phyloP scores from a whole-genome alignment of 2,797 vertebrate species.

The Zenarchopterus dispar region DNA sequence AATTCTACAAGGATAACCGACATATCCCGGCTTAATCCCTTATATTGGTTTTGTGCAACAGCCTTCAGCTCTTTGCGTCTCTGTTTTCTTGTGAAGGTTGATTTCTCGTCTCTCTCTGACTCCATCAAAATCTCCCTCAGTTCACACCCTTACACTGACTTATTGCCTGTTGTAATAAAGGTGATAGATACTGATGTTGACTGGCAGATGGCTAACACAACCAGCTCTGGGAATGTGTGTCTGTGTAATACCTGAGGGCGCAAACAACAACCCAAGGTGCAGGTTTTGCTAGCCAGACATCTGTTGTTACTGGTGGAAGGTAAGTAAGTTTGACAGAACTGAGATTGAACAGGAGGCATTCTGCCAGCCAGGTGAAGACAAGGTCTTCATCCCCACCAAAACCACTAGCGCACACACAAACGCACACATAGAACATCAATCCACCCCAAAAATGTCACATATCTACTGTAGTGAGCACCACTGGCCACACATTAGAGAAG shows the following conservation, averaged over 20 bases:
- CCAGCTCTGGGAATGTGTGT: slow-evolving; percentile 38
- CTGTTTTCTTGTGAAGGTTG: slow-evolving; percentile 22
- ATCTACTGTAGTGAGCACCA: slow-evolving; percentile 24
- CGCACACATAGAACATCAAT: not conserved
- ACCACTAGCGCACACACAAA: slow-evolving; percentile 19
- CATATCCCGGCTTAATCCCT: no score
- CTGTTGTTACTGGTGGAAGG: slow-evolving; percentile 78
- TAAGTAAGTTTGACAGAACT: slow-evolving; percentile 81
- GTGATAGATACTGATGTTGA: slow-evolving; percentile 72
- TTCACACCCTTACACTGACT: slow-evolving; percentile 62
- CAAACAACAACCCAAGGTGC: slow-evolving; percentile 76
- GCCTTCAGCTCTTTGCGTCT: slow-evolving; percentile 36
- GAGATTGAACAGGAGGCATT: slow-evolving; percentile 81
- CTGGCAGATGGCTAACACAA: slow-evolving; percentile 70
- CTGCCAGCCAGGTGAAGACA: slow-evolving; percentile 69
- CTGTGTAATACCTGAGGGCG: slow-evolving; percentile 68
- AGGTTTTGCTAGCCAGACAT: slow-evolving; percentile 75
- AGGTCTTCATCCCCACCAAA: slow-evolving; percentile 36
- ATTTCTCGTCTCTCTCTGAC: slow-evolving; percentile 57
- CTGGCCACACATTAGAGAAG: slow-evolving; percentile 36
- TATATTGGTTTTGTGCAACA: not conserved
- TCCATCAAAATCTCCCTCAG: slow-evolving; percentile 61
- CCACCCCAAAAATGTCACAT: slow-evolving; percentile 16
- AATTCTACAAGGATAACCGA: no score
- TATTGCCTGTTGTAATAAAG: slow-evolving; percentile 76